Evolutionary conservation across 2,888 invertebrate genomes (phyloP), one percentile per base, ranked within the genome.

Genomic region (Hydriomena furcata): DNA sequence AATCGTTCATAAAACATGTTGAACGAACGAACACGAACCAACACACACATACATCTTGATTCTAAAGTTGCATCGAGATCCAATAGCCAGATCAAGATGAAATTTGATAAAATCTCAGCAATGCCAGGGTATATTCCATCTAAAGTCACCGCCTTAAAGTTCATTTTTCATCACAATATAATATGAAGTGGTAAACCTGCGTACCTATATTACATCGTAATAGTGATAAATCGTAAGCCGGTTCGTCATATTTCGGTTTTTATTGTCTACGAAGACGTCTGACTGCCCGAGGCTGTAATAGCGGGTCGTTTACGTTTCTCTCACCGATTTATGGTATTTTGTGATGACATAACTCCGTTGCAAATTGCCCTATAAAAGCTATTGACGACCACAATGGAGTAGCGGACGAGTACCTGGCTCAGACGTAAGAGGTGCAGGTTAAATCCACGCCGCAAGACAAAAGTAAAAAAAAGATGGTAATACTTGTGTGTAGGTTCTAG

Each of bases 331-430:
- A 84, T 80, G 73, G 73, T 71, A 70, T 74, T 79, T 75, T 76
- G 72, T 79, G 82, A 84, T 82, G 82, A 82, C 81, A 80, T 80
- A 84, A 84, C 80, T 81, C 76, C 66, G 75, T 76, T 76, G 74
- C 76, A 73, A 84, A 84, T 81, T 74, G 80, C 82, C 74, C 80
- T 73, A 84, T 86, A 83, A 85, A 85, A 82, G 80, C 78, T 82
- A 86, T 84, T 84, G n/a, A n/a, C n/a, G n/a, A n/a, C n/a, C n/a
- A n/a, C n/a, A n/a, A n/a, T n/a, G n/a, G n/a, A n/a, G n/a, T n/a
- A n/a, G n/a, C n/a, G n/a, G n/a, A n/a, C n/a, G n/a, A n/a, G n/a
- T n/a, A n/a, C n/a, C n/a, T n/a, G n/a, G n/a, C n/a, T n/a, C n/a
- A n/a, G n/a, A n/a, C n/a, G n/a, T n/a, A n/a, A n/a, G n/a, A n/a